A percentile compares a stretch with the other conserved stretches of the same genome.
Evolutionary conservation across 2,113 vertebrate species (phyloP).

Genomic region (Ibidorhyncha struthersii): DNA sequence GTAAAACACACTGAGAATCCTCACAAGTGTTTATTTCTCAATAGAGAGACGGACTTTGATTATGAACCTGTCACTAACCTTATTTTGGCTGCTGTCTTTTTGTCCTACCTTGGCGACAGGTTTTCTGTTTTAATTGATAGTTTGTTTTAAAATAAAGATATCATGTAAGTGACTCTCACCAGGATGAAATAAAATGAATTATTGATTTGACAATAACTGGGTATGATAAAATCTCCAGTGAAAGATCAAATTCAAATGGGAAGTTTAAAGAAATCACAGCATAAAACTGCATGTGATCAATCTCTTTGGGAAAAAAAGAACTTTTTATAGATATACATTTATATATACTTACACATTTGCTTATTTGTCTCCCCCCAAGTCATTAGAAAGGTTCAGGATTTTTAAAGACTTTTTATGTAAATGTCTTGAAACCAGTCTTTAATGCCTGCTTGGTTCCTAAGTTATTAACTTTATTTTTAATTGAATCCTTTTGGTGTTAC

Average conservation of each 20-base stretch:
- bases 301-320: neutral
- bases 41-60: neutral
- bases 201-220: neutral
- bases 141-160: conserved; percentile 27
- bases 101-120: neutral
- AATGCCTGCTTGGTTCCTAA: neutral
- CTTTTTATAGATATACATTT: neutral
- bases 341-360: neutral
- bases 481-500: neutral
- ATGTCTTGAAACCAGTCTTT: neutral
- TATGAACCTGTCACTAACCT: conserved; percentile 17
- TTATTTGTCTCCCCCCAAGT: neutral
- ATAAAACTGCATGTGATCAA: neutral
- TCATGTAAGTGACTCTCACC: neutral
- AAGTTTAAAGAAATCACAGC: neutral
- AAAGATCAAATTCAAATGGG: neutral
- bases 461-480: neutral
- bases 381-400: neutral
- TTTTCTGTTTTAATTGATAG: conserved; percentile 11
- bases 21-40: conserved; percentile 65
- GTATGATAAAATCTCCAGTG: neutral
- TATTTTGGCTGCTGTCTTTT: conserved; percentile 37
- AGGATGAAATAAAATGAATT: conserved; percentile 31
- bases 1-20: conserved; percentile 45
- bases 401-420: neutral